Evolutionary conservation across 2,888 invertebrate genomes (phyloP), one percentile per base, ranked within the genome.

Genomic region (Harpagoxenus sublaevis): DNA sequence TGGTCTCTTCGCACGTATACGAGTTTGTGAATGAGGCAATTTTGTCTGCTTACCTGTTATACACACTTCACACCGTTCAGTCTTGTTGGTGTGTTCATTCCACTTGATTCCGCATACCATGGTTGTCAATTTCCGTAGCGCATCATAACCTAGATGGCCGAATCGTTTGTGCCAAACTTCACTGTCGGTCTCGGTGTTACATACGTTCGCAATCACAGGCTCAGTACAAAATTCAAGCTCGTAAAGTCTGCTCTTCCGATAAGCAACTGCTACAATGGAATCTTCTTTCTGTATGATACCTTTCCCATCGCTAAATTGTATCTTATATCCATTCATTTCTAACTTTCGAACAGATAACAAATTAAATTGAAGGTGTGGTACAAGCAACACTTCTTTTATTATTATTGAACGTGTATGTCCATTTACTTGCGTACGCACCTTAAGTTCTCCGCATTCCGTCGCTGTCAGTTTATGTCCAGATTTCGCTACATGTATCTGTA

Each of bases 1-100:
- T 4, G 89, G 89, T 15, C 90, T 8, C 1, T 28, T 68, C 1
- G 57, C 45, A 1, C 48, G 31, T 2, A 6, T 42, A 1, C 23
- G 28, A 4, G 6, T 39, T 39, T 39, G 39, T 39, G 39, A 39
- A 15, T 65, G 65, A 0, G 68, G 31, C 10, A 66, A 18, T 28
- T 15, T 51, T 0, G 68, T 68, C 45, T 83, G 83, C 9, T 83
- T 83, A 4, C 39, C 39, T 39, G 4, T 6, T 4, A 39, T 39
- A 6, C 39, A 39, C 39, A 39, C 39, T 39, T 31, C 31, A 31
- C 31, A 31, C 2, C 31, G 31, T 31, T 31, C 31, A 31, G 2
- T 2, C 5, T 3, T 0, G 8, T 55, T 2, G 10, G 2, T 28
- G 4, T 12, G 0, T 39, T 42, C 4, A 23, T 31, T 31, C 31